Conservation (phyloP, 2,797 vertebrate genomes). For the Danio tinwini region DNA sequence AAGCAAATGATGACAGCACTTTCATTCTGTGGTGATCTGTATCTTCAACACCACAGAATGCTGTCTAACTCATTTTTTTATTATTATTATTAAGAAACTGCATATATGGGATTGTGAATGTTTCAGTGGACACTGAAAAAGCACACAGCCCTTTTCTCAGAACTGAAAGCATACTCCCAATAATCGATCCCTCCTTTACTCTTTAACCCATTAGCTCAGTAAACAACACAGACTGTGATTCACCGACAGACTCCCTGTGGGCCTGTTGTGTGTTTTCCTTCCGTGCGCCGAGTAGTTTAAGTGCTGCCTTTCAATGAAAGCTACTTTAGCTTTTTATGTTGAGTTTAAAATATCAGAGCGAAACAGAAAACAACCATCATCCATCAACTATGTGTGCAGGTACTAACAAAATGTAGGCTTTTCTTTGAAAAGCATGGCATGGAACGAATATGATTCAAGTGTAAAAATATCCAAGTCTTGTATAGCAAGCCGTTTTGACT, state of each 20-base stretch:
- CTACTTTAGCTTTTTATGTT: conserved; percentile 5
- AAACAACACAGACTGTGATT: conserved; percentile 1
- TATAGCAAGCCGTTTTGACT: too few relatives aligned
- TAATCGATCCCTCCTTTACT: conserved; percentile 24
- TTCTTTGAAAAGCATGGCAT: not conserved
- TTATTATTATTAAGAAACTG: too few relatives aligned
- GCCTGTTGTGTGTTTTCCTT: not conserved
- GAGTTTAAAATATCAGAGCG: not conserved
- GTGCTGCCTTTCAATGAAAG: not conserved
- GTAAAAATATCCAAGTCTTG: not conserved
- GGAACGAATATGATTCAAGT: not conserved
- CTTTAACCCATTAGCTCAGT: conserved; percentile 32
- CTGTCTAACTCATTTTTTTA: too few relatives aligned
- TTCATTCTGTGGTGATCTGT: too few relatives aligned
- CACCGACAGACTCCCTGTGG: not conserved
- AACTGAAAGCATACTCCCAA: not conserved
- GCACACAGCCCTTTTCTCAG: not conserved
- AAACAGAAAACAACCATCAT: not conserved
- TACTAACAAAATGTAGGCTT: not conserved
- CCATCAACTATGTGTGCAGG: not conserved
- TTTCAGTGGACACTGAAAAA: not conserved
- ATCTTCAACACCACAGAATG: too few relatives aligned
- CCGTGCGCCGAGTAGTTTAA: not conserved
- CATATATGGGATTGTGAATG: not conserved
- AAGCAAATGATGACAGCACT: too few relatives aligned